A percentile compares a stretch with the other conserved stretches of the same genome.
Conservation (phyloP, 2,797 vertebrate genomes). For the Anabacerthia variegaticeps region DNA sequence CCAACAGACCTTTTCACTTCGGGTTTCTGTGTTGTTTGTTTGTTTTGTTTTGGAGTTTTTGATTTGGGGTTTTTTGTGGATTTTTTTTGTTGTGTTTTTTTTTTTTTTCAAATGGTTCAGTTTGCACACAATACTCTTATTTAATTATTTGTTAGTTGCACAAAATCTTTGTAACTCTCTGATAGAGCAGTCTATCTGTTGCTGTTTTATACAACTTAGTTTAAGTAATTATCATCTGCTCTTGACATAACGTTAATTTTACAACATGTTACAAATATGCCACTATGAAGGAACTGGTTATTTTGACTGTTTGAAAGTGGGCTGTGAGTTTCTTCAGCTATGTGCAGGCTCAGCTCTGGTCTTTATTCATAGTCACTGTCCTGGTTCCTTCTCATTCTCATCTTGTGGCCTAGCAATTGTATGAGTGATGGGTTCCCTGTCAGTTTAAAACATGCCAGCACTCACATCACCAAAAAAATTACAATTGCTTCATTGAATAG, state of each 20-base stretch:
- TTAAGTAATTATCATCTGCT: not conserved
- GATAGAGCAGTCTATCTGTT: not conserved
- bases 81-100: not conserved
- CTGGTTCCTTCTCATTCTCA: not conserved
- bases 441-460: not conserved
- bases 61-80: not conserved
- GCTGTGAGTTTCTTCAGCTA: not conserved
- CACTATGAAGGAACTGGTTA: not conserved
- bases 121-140: not conserved
- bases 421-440: not conserved
- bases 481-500: slow-evolving; percentile 45
- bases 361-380: not conserved
- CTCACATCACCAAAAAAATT: not conserved
- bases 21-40: not conserved
- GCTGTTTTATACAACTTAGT: not conserved
- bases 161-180: not conserved
- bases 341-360: not conserved
- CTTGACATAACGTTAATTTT: not conserved
- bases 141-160: not conserved
- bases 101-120: not conserved
- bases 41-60: not conserved
- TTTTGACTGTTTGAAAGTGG: not conserved
- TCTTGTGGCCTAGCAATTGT: not conserved
- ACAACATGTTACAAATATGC: not conserved
- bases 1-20: not conserved